A percentile compares a stretch with the other conserved stretches of the same genome.
These are phyloP conservation scores for Lerista edwardsae DNA, from an alignment of 2,797 vertebrate species.

Conservation along the genomic window DNA sequence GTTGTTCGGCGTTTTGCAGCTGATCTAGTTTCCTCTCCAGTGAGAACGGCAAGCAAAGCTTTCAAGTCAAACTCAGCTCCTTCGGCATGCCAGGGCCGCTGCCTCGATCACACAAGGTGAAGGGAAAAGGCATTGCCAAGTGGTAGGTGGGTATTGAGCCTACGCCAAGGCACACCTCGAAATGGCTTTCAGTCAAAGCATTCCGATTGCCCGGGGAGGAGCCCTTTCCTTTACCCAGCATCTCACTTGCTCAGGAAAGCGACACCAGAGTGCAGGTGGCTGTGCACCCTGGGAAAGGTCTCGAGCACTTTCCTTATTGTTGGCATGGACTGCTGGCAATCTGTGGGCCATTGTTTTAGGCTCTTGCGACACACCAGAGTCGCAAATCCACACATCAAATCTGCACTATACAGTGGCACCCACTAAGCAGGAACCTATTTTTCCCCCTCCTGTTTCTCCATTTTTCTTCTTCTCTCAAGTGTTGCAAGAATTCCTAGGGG, in stretches of 20 bases:
- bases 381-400: no score
- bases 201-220: background rate
- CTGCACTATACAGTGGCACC: background rate
- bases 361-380: no score
- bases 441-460: no score
- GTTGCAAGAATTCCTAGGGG: background rate
- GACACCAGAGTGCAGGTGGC: background rate
- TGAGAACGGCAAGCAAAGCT: background rate
- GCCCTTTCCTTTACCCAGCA: background rate
- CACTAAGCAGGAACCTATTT: background rate
- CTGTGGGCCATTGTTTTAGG: background rate
- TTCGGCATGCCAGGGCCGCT: background rate
- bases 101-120: background rate
- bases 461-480: background rate
- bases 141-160: background rate
- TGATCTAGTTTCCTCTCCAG: background rate
- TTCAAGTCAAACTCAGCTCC: background rate
- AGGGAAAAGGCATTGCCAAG: background rate
- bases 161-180: background rate
- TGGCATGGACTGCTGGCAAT: no score
- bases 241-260: background rate
- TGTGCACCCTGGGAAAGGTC: background rate
- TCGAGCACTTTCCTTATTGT: background rate
- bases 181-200: background rate
- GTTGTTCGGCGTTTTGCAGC: background rate